Conservation (phyloP, 2,797 vertebrate species). For the Vipera ursinii region DNA sequence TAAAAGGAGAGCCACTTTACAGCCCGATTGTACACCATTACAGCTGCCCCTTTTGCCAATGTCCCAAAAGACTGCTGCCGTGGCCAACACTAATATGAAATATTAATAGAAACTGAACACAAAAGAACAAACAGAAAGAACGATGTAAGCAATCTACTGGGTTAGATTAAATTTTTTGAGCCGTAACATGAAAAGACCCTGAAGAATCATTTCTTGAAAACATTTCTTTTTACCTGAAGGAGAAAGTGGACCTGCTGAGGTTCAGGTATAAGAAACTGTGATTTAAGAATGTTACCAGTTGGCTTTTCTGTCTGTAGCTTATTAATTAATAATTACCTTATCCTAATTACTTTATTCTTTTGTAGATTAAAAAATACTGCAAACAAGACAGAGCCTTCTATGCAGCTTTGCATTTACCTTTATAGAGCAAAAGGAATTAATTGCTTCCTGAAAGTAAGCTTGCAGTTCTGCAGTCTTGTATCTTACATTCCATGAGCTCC, state of each 20-base stretch:
- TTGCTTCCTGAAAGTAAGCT: not conserved
- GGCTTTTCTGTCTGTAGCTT: not conserved
- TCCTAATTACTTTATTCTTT: not conserved
- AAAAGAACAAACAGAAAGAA: not conserved
- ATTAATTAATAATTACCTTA: not conserved
- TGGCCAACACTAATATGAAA: slow-evolving; percentile 15
- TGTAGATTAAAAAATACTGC: not conserved
- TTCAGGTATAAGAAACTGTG: not conserved
- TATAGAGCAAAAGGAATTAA: not conserved
- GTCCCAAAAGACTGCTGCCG: slow-evolving; percentile 1
- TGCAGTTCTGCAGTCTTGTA: not conserved
- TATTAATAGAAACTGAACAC: slow-evolving; percentile 26
- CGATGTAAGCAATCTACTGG: not conserved
- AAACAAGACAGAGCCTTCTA: not conserved
- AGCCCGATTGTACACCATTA: slow-evolving; percentile 7
- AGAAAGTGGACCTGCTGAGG: not conserved
- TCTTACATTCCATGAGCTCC: not conserved
- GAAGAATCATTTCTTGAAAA: not conserved
- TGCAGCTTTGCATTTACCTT: not conserved
- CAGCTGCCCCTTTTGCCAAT: not conserved
- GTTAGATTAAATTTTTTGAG: not conserved
- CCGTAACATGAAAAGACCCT: not conserved
- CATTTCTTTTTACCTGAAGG: not conserved
- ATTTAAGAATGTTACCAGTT: not conserved
- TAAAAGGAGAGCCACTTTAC: not conserved